Base-by-base conservation (phyloP, 2,113 vertebrate species). In the Agapornis roseicollis region DNA sequence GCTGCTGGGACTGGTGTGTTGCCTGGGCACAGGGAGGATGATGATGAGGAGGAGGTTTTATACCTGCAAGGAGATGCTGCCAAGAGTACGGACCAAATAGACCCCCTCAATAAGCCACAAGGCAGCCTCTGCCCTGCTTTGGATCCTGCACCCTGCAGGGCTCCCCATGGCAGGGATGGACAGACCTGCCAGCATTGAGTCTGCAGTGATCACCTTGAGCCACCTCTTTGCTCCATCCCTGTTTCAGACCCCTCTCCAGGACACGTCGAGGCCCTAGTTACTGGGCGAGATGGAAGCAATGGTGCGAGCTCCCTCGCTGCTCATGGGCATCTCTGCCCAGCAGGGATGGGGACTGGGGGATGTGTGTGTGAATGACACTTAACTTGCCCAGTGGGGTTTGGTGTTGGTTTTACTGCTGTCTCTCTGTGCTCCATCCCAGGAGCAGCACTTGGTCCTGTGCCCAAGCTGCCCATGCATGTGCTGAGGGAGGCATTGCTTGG, bases 21-120 rank as follows among this genome's bases (percentile, higher is more conserved):
- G 47, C 71, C 41, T 24, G 84, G 74, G 50, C 11, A 6, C 24
- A 19, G 69, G 91, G 94, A 70, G 73, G 69, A 93, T 65, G 85
- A 80, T 73, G 86, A 89, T 65, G 85, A 80, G 76, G 86, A 89
- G 55, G 76, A 96, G 61, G 41, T 61, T 91, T 60, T 73, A 74
- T 23, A 71, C 6, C 56, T 53, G 47, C 39, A 37, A 92, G 64
- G 56, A 88, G 70, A 79, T 25, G 42, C 80, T 92, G 24, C 76
- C 29, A 23, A 55, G 64, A 88, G 46, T 33, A 78, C 1, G 22
- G 71, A 80, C 8, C 58, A 70, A 53, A 52, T 55, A 56, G 63
- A 65, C 42, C 7, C 14, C 35, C 1, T 5, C 22, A 49, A 35
- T 42, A 89, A 89, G 60, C 55, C 72, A 65, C 76, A 77, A 52